These are phyloP conservation scores for Littorina saxatilis DNA, from an alignment of 1,140 invertebrate species.

Conservation along the genomic window DNA sequence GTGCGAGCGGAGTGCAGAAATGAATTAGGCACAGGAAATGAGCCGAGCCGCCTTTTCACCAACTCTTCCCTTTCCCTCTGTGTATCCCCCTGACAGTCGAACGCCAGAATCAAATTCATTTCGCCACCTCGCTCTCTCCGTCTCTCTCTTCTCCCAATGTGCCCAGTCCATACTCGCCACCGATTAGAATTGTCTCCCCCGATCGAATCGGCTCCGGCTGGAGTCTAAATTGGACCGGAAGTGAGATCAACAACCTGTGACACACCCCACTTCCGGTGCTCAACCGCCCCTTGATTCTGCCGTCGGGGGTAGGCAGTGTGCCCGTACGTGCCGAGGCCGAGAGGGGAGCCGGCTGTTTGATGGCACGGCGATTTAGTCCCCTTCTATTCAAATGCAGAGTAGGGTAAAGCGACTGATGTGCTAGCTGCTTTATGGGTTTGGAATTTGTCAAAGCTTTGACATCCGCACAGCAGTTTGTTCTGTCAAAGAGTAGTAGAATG, in stretches of 20 bases:
- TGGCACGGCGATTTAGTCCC: not conserved
- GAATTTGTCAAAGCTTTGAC: no score
- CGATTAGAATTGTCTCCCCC: not conserved
- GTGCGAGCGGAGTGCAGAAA: conserved; percentile 4
- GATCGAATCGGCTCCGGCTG: not conserved
- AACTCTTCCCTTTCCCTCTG: not conserved
- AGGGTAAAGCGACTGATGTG: no score
- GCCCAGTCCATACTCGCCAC: not conserved
- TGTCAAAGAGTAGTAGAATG: no score
- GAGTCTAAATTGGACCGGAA: not conserved
- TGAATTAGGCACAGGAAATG: conserved; percentile 10
- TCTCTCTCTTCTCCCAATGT: not conserved
- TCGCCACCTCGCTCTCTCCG: not conserved
- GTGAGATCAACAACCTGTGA: not conserved
- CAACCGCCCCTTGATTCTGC: no score
- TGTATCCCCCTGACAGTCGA: not conserved
- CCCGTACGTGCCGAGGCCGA: conserved; percentile 9
- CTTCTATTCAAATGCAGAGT: no score
- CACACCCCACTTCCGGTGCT: conserved; percentile 41
- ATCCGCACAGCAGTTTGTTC: no score
- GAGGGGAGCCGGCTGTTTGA: not conserved
- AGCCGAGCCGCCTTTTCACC: not conserved
- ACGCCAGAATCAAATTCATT: not conserved
- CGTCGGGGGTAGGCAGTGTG: no score
- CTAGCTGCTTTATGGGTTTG: no score